These are phyloP conservation scores for Heptranchias perlo DNA, from an alignment of 2,113 vertebrate genomes.

Conservation along the genomic window DNA sequence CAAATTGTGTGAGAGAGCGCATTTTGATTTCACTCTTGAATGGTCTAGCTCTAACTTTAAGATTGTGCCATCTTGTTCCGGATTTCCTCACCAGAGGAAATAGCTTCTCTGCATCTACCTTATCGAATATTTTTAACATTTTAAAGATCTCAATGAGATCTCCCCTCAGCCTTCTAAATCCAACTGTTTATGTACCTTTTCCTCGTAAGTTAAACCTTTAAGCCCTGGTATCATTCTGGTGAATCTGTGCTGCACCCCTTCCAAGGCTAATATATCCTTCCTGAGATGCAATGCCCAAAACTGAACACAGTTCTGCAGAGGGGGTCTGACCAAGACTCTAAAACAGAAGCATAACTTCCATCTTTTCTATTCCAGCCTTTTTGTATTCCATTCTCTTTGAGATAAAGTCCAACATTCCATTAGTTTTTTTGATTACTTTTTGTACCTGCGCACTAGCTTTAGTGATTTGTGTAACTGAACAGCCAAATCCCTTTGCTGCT, in stretches of 20 bases:
- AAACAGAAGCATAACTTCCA: neutral
- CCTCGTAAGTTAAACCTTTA: neutral
- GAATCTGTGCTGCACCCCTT: neutral
- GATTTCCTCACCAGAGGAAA: neutral
- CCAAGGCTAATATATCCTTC: neutral
- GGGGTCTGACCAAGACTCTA: neutral
- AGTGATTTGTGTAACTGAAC: too few relatives aligned
- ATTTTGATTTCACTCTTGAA: neutral
- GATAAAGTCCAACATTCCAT: too few relatives aligned
- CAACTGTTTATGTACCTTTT: neutral
- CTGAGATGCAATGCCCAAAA: neutral
- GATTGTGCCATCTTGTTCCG: neutral
- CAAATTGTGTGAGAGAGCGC: neutral
- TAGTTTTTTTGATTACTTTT: too few relatives aligned
- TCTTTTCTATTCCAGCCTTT: too few relatives aligned
- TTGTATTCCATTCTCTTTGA: too few relatives aligned
- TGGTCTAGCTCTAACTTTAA: neutral
- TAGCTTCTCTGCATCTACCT: too few relatives aligned
- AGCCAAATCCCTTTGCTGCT: too few relatives aligned
- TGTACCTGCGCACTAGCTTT: too few relatives aligned
- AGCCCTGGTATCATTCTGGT: neutral
- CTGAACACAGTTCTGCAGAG: neutral
- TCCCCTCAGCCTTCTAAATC: neutral
- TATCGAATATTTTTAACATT: neutral
- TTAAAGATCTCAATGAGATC: neutral